Conservation (phyloP, 2,797 vertebrate species). For the Carcharodon carcharias region DNA sequence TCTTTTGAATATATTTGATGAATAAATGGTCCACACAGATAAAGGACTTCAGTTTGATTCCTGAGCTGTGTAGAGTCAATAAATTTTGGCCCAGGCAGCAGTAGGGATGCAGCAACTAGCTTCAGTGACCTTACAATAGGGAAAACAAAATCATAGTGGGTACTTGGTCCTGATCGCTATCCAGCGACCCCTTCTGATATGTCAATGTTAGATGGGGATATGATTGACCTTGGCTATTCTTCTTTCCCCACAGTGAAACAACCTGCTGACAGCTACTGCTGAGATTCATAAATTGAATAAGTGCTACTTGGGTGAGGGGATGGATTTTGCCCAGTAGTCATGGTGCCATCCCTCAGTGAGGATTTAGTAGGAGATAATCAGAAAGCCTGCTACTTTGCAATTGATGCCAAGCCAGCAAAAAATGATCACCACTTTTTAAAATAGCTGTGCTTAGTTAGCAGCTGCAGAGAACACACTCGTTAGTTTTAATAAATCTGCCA, state of each 20-base stretch:
- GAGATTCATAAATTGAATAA: neutral
- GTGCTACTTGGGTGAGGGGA: neutral
- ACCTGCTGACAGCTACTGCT: neutral
- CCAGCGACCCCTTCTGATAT: neutral
- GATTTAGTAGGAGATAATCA: neutral
- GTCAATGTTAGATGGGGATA: neutral
- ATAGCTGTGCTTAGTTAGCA: neutral
- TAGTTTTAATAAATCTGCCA: neutral
- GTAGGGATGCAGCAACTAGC: neutral
- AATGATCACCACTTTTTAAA: constrained; percentile 1
- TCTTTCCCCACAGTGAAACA: neutral
- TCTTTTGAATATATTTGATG: neutral
- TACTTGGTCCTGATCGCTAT: neutral
- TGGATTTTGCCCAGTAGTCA: neutral
- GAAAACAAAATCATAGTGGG: neutral
- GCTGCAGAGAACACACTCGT: neutral
- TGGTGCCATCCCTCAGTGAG: neutral
- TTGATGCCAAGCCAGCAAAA: neutral
- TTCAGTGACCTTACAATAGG: neutral
- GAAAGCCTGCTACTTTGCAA: neutral
- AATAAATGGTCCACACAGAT: neutral
- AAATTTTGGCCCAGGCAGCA: neutral
- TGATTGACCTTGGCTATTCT: neutral
- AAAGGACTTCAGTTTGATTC: neutral
- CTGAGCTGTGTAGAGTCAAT: neutral